These are phyloP conservation scores for Ivindomyrus marchei DNA, from an alignment of 2,113 vertebrate genomes.

Conservation along the genomic window DNA sequence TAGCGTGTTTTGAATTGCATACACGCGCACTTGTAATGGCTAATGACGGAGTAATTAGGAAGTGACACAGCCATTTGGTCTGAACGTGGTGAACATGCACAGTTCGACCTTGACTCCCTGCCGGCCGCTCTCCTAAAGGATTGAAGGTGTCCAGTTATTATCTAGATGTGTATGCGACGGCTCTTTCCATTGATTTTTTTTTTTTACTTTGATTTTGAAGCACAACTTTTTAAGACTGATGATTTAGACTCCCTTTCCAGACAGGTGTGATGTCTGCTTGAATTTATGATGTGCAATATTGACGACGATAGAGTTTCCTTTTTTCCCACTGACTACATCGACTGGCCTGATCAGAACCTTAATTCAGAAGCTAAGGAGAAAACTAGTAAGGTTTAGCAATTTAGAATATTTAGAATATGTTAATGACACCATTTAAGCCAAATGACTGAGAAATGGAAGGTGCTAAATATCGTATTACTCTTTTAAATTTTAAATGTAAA, in stretches of 20 bases:
- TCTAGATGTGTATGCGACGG: background rate
- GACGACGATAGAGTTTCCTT: background rate
- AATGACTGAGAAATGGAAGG: background rate
- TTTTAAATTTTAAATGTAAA: background rate
- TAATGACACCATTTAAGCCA: background rate
- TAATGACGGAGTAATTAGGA: conserved; percentile 62
- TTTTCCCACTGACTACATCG: background rate
- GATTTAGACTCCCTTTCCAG: background rate
- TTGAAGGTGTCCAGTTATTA: background rate
- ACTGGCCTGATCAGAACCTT: background rate
- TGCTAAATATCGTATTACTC: background rate
- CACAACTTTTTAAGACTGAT: background rate
- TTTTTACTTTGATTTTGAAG: background rate
- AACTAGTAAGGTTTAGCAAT: background rate
- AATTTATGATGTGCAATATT: background rate
- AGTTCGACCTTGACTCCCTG: conserved; percentile 20
- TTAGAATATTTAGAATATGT: background rate
- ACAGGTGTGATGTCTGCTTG: background rate
- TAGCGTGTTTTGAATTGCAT: conserved; percentile 35
- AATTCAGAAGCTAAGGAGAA: background rate
- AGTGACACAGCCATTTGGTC: conserved; percentile 51
- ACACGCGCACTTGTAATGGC: conserved; percentile 52
- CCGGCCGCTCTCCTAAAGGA: background rate
- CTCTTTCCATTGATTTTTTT: conserved; percentile 26
- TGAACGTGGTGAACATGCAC: conserved; percentile 43